Conservation (phyloP, 2,797 vertebrate genomes). For the Notamacropus eugenii region DNA sequence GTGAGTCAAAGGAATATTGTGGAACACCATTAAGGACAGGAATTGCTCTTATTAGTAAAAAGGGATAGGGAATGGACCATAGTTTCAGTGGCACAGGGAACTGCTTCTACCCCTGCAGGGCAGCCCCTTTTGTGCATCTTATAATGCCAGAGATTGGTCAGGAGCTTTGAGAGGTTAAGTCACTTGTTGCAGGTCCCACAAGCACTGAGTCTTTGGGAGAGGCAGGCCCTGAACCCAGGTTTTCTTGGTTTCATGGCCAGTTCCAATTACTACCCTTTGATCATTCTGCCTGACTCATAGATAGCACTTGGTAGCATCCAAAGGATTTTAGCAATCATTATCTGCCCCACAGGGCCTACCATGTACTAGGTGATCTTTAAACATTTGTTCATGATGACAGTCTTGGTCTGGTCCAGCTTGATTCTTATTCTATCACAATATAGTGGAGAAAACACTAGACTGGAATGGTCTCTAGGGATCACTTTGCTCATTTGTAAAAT, state of each 20-base stretch:
- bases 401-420: background rate
- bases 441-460: background rate
- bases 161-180: background rate
- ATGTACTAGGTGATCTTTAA: background rate
- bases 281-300: background rate
- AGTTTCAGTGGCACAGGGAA: background rate
- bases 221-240: background rate
- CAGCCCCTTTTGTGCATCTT: background rate
- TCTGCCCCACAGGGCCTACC: background rate
- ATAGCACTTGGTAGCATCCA: background rate
- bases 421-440: background rate
- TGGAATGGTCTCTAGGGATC: background rate
- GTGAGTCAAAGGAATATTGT: slow-evolving; percentile 18
- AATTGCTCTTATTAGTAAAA: background rate
- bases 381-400: background rate
- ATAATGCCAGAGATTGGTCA: background rate
- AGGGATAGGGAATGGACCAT: background rate
- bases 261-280: background rate
- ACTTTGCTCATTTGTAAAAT: background rate
- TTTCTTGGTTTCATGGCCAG: background rate
- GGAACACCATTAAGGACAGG: background rate
- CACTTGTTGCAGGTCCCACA: background rate
- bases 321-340: background rate
- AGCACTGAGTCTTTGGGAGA: background rate
- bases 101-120: background rate